Percentiles rank a stretch among this genome's conserved stretches.
Evolutionary conservation across 1,140 invertebrate genomes (phyloP).

Genomic region (Saccostrea glomerata): DNA sequence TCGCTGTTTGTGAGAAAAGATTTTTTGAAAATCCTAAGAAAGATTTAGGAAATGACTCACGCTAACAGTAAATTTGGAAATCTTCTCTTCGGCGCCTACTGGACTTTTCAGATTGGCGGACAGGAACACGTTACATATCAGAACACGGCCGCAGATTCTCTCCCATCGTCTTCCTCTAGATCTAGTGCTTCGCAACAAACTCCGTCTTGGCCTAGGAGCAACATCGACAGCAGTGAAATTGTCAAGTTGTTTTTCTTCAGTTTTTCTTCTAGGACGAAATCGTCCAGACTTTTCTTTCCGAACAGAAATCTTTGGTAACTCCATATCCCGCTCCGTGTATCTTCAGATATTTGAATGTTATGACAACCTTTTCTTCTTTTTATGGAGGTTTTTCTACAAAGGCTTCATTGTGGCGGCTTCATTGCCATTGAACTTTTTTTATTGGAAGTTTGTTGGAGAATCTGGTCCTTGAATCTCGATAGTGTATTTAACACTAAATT

Average conservation of each 20-base stretch:
- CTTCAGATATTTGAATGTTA: not conserved
- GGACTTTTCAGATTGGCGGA: not conserved
- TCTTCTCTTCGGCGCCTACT: not conserved
- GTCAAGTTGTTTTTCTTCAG: not conserved
- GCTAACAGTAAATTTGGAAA: constrained; percentile 15
- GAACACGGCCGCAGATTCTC: not conserved
- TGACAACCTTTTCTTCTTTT: not conserved
- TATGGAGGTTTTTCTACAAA: not conserved
- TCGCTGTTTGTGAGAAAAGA: not conserved
- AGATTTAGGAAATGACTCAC: not conserved
- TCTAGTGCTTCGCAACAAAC: not conserved
- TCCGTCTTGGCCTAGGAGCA: not conserved
- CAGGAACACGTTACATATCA: not conserved
- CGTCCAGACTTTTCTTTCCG: constrained; percentile 1
- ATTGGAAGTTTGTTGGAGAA: not conserved
- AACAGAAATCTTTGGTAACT: not conserved
- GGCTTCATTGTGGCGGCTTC: not conserved
- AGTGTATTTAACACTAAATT: not conserved
- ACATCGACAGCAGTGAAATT: not conserved
- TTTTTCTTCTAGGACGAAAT: not conserved
- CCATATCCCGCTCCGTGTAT: not conserved
- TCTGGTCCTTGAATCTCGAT: constrained; percentile 15
- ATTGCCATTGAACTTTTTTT: not conserved
- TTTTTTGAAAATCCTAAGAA: not conserved
- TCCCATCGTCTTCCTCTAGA: not conserved